These are phyloP conservation scores for Loxodonta africana DNA, from an alignment of 2,113 vertebrate genomes.

Conservation along the genomic window DNA sequence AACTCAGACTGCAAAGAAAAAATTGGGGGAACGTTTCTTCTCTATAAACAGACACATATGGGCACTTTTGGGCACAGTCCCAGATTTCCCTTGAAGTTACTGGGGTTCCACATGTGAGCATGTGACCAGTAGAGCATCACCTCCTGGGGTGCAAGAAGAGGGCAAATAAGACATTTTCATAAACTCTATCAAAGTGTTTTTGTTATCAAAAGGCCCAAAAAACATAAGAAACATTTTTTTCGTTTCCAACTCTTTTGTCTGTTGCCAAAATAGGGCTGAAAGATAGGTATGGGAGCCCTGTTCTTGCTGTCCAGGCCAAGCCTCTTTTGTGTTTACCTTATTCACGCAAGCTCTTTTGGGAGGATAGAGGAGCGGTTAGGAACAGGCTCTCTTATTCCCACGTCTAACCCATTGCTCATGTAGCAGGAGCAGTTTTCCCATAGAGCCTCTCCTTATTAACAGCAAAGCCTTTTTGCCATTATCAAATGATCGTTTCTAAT, in stretches of 20 bases:
- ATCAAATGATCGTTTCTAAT: constrained; percentile 63
- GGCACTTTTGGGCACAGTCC: neutral
- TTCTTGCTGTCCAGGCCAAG: neutral
- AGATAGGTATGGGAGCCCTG: neutral
- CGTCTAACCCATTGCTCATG: constrained; percentile 32
- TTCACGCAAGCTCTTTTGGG: neutral
- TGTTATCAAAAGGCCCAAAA: constrained; percentile 45
- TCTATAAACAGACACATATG: constrained; percentile 59
- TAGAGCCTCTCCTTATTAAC: neutral
- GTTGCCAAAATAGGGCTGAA: neutral
- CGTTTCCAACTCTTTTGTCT: constrained; percentile 55
- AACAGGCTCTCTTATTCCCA: neutral
- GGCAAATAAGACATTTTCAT: neutral
- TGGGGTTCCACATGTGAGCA: neutral
- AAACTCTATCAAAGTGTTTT: constrained; percentile 21
- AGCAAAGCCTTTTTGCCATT: constrained; percentile 65
- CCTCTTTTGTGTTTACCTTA: neutral
- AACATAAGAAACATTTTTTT: neutral
- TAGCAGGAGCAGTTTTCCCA: neutral
- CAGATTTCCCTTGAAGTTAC: constrained; percentile 38
- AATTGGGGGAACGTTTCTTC: constrained; percentile 61
- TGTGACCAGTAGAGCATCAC: neutral
- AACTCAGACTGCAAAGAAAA: constrained; percentile 66
- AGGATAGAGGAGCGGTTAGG: neutral
- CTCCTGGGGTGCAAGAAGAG: neutral